Conservation (phyloP, 2,113 vertebrate species). For the Hystrix cristata region DNA sequence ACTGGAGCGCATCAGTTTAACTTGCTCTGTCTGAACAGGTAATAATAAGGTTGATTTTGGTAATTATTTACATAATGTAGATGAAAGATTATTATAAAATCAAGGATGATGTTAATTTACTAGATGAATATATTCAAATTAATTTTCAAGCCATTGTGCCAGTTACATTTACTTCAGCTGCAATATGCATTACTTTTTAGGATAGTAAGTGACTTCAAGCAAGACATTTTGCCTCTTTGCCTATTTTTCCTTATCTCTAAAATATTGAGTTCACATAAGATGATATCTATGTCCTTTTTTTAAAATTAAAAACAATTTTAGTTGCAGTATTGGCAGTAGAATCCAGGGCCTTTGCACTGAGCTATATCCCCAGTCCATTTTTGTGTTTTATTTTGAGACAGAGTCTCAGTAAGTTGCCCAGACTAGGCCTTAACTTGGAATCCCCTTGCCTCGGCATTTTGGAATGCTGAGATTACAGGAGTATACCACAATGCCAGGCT, state of each 20-base stretch:
- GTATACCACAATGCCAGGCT: no score
- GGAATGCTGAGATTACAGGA: no score
- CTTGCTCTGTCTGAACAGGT: not conserved
- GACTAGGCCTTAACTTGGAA: no score
- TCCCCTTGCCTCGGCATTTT: no score
- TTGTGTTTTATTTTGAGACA: no score
- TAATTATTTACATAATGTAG: not conserved
- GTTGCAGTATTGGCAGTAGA: no score
- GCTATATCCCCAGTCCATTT: no score
- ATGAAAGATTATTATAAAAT: not conserved
- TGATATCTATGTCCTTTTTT: not conserved
- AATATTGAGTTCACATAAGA: not conserved
- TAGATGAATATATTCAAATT: not conserved
- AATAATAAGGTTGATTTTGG: not conserved
- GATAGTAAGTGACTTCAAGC: not conserved
- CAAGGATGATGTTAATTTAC: not conserved
- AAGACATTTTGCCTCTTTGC: not conserved
- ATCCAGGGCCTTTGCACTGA: no score
- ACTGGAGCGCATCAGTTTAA: not conserved
- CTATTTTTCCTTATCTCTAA: not conserved
- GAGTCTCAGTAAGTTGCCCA: no score
- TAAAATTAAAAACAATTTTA: not conserved
- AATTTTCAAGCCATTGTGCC: not conserved
- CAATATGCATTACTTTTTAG: not conserved
- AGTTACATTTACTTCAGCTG: not conserved